Conservation (phyloP, 2,888 invertebrate species). For the Halictus ligatus region DNA sequence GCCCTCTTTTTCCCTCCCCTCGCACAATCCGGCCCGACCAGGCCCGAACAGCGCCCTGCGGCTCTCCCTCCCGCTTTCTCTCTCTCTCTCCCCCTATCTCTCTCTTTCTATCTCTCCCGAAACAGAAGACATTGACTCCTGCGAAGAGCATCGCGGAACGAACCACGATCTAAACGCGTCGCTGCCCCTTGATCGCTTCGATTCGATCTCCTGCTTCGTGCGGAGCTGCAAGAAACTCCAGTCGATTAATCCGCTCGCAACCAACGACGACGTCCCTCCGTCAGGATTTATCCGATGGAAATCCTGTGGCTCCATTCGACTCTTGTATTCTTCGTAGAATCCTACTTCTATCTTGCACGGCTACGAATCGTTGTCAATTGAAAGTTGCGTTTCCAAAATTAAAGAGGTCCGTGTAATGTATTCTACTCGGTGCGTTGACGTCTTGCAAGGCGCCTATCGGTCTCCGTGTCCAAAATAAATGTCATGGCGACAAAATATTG, state of each 20-base stretch:
- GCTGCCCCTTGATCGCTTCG: constrained; percentile 15
- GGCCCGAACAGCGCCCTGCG: not conserved
- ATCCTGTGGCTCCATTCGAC: not conserved
- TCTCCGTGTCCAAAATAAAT: too few species aligned
- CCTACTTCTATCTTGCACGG: not conserved
- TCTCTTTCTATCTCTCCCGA: not conserved
- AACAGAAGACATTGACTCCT: constrained; percentile 62
- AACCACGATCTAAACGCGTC: constrained; percentile 53
- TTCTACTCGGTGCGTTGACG: not conserved
- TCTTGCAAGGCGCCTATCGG: too few species aligned
- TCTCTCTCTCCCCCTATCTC: not conserved
- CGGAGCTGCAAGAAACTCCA: constrained; percentile 4
- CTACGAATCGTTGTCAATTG: not conserved
- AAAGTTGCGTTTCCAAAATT: not conserved
- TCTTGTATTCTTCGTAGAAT: not conserved
- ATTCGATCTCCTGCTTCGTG: not conserved
- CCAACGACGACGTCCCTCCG: not conserved
- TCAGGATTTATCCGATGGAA: not conserved
- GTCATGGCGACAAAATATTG: too few species aligned
- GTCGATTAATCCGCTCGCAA: not conserved
- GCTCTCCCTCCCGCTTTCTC: not conserved
- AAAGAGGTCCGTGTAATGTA: not conserved
- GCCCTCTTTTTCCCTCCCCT: constrained; percentile 41
- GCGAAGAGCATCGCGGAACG: constrained; percentile 47
- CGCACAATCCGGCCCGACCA: not conserved